Base-by-base conservation (phyloP, 2,888 invertebrate genomes). In the Diarsia dahlii region DNA sequence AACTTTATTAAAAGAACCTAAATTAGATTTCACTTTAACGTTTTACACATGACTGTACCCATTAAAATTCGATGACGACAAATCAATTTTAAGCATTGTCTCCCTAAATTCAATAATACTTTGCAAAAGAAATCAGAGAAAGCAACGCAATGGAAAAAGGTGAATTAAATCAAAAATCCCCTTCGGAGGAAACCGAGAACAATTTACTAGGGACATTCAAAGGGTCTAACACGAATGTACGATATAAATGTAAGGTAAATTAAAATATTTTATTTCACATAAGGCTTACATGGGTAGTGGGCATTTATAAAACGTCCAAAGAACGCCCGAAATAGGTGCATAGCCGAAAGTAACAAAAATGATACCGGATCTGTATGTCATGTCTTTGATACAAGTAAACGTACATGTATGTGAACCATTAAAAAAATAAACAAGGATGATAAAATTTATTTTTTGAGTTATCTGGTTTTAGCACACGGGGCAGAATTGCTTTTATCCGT, bases 111-210 rank as follows among this genome's bases (percentile, higher is more conserved):
- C 12, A 48, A 67, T 63, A 62, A 54, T 4, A 48, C 23, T 39
- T n/a, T 34, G 54, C 60, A 65, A 80, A 84, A 66, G 56, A 63
- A 84, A 71, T 80, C 56, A 80, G 48, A 70, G 28, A 69, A 69
- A 48, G 74, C 64, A 50, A 56, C 48, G 45, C 52, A 66, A 74
- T 50, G 63, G 63, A 20, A 74, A 73, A 74, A 45, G 28, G 15
- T 50, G 23, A 75, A 84, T 84, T 20, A 67, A 80, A 80, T 69
- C 6, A 72, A 67, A 81, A 82, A 64, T 72, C n/a, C 10, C 28
- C 15, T 60, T 23, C 72, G 54, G 64, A 76, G 13, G 39, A 60
- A 76, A 68, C 52, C 50, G 60, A 73, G 71, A 62, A 63, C 39
- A 69, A 66, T 67, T 75, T 68, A 52, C 72, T 78, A 69, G 66